Evolutionary conservation across 2,888 invertebrate species (phyloP), one percentile per base, ranked within the genome.

Genomic region (Dasysyrphus albostriatus): DNA sequence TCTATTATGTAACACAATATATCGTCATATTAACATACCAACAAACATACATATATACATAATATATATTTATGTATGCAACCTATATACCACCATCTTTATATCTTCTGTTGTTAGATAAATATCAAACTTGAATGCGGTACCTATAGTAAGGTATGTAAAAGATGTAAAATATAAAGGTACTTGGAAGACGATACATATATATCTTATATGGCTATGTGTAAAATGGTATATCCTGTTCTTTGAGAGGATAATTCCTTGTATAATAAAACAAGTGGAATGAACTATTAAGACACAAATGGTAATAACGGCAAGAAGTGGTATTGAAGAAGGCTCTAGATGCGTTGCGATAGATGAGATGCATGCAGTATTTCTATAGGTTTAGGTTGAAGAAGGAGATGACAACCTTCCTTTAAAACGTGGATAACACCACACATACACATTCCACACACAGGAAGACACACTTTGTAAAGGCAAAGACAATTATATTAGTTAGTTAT

Each of bases 231-330:
- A 42, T 56, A 44, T 61, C 47, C 37, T 74, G 61, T 51, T 37
- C 51, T 74, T 74, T 61, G 59, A 74, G 39, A 61, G 74, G 51
- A 74, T 74, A 74, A 74, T 74, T 74, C 74, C 58, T 74, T 63
- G 39, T 74, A 51, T 49, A 51, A 49, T 39, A 74, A 61, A 34
- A 74, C 59, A 74, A 74, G 59, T 74, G 61, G 74, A 74, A 63
- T 74, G 61, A 74, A 51, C 39, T 78, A 78, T 78, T 78, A 69
- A 61, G 61, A 69, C 54, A 69, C 39, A 54, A 39, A 39, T 54
- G 51, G 69, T 69, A 69, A 69, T 69, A 54, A 69, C 39, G 54
- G 69, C 37, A 54, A 69, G 54, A 51, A 51, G n/a, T 19, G 37
- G 14, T 49, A 51, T 61, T 24, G 59, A 63, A 44, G 63, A 63